These are phyloP conservation scores for Circaetus gallicus DNA, from an alignment of 2,113 vertebrate species.

Conservation along the genomic window DNA sequence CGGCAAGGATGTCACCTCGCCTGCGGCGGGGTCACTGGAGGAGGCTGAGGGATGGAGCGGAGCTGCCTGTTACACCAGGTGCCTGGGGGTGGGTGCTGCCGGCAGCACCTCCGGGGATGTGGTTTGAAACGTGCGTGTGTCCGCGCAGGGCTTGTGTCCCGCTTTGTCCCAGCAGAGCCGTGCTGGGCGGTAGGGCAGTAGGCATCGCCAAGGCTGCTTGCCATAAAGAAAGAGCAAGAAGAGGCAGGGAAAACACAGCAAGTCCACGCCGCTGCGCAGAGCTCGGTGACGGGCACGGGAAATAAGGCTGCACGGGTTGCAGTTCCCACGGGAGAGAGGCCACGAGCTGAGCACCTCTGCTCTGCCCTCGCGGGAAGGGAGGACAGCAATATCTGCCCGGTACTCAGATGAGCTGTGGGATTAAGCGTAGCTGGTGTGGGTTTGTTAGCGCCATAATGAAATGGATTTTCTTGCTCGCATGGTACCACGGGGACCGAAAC, in stretches of 20 bases:
- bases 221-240: background rate
- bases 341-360: background rate
- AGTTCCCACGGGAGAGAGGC: background rate
- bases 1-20: rapidly evolving
- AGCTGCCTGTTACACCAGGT: background rate
- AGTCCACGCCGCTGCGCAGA: rapidly evolving
- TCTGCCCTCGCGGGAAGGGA: background rate
- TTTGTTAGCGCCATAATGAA: background rate
- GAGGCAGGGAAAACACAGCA: background rate
- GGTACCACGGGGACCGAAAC: background rate
- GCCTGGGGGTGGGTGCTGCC: background rate
- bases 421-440: background rate
- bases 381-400: rapidly evolving
- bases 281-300: rapidly evolving
- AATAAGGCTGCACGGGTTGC: background rate
- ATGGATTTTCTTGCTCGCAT: rapidly evolving
- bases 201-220: background rate
- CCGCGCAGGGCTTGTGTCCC: background rate
- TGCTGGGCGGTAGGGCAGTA: background rate
- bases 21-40: background rate
- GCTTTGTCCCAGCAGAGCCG: background rate
- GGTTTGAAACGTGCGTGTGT: background rate
- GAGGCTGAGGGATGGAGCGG: background rate
- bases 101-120: background rate
- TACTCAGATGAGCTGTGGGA: background rate